Evolutionary conservation across 2,113 vertebrate genomes (phyloP), one percentile per base, ranked within the genome.

Genomic region (Alouatta palliata): DNA sequence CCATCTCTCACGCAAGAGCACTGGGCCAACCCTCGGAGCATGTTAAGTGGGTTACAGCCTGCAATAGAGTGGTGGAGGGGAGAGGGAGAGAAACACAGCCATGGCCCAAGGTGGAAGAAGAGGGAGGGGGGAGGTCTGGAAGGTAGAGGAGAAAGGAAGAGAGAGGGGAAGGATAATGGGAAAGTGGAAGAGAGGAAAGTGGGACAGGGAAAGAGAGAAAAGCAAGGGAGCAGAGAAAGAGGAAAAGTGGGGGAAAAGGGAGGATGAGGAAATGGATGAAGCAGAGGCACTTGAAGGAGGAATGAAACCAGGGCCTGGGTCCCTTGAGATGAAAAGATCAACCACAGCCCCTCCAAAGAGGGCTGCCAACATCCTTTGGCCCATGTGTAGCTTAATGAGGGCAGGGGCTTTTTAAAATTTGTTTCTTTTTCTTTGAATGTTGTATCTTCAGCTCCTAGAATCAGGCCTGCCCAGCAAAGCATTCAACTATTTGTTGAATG

Each of bases 31-130:
- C n/a, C 66, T 5, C 45, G 45, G 0, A 81, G 25, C 68, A 49
- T 21, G 11, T 14, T 87, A 96, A 95, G 30, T 30, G 61, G 27
- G 52, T 61, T 89, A 43, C 64, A 81, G 70, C 82, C 96, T 54
- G 40, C 13, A n/a, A 32, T 1, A 27, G 8, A 87, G 7, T 17
- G n/a, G 45, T 37, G 45, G 90, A 75, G 5, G n/a, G 20, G 23
- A 43, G n/a, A 66, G 19, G 35, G 58, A 90, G 35, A 35, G 45
- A 37, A 5, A 61, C 61, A 11, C 19, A 17, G 66, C 9, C 13
- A 23, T 4, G 45, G 6, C 1, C 30, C 12, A 0, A 1, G 68
- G 25, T 17, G 16, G 25, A 47, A 54, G 9, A 5, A 1, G 27
- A 45, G 17, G 12, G 32, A 43, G 5, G 9, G 6, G 0, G 52